Conservation (phyloP, 1,140 invertebrate genomes). For the Anagrus nilaparvatae region DNA sequence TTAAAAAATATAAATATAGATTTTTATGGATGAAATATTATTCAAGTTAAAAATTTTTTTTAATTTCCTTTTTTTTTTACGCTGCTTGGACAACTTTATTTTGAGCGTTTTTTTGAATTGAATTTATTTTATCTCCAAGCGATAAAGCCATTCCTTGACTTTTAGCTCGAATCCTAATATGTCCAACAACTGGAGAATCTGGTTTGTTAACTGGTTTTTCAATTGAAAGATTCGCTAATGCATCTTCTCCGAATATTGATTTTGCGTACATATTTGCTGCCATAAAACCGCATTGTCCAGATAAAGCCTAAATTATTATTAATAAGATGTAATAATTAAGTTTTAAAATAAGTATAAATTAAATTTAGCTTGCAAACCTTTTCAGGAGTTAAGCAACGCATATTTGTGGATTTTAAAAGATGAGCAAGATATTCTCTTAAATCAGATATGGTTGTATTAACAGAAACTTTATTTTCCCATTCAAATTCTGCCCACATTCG, state of each 20-base stretch:
- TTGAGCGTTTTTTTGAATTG: constrained; percentile 67
- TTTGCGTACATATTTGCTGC: constrained; percentile 98
- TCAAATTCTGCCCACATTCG: constrained; percentile 99
- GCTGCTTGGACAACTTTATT: constrained; percentile 49
- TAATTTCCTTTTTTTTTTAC: constrained; percentile 24
- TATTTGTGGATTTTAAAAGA: constrained; percentile 91
- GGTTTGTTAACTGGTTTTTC: constrained; percentile 87
- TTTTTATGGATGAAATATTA: background rate
- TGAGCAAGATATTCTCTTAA: constrained; percentile 89
- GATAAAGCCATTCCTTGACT: constrained; percentile 98
- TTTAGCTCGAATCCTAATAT: constrained; percentile 95
- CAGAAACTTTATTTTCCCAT: constrained; percentile 99
- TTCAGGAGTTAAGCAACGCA: constrained; percentile 96
- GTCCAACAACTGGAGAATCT: constrained; percentile 83
- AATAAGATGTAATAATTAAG: background rate
- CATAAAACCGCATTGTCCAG: constrained; percentile 97
- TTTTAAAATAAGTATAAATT: background rate
- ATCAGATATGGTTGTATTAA: constrained; percentile 90
- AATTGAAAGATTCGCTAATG: constrained; percentile 94
- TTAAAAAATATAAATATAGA: no score
- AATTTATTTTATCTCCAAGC: constrained; percentile 92
- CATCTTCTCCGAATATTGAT: constrained; percentile 99
- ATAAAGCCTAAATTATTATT: constrained; percentile 58
- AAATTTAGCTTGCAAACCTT: no score
- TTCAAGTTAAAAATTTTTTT: background rate